Evolutionary conservation across 1,140 invertebrate species (phyloP).

Genomic region (Temnothorax longispinosus): DNA sequence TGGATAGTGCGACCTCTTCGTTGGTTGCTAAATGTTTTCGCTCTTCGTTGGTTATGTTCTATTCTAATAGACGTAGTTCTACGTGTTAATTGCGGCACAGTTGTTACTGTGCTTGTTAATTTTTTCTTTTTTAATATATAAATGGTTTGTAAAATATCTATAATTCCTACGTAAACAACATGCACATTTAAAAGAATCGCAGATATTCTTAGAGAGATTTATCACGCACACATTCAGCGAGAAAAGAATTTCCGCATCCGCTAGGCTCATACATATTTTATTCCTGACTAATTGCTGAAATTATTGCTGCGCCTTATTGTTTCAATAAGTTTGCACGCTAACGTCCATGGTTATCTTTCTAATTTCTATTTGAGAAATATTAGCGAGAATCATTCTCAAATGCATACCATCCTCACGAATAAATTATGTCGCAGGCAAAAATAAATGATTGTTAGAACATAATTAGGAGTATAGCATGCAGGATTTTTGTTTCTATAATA

Average conservation of each 20-base stretch:
- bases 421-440: not conserved
- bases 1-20: too few relatives aligned
- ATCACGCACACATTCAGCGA: not conserved
- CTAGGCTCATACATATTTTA: not conserved
- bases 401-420: not conserved
- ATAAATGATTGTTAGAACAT: not conserved
- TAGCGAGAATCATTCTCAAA: not conserved
- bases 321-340: not conserved
- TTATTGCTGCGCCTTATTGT: not conserved
- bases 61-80: too few relatives aligned
- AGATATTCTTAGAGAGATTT: not conserved
- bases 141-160: not conserved
- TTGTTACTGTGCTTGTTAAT: too few relatives aligned
- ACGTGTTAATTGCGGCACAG: too few relatives aligned
- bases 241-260: not conserved
- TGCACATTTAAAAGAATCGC: not conserved
- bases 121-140: not conserved
- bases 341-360: not conserved
- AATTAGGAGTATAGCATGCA: not conserved
- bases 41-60: too few relatives aligned
- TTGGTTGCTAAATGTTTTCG: too few relatives aligned
- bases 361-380: not conserved
- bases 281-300: not conserved
- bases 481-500: conserved; percentile 69
- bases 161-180: not conserved